Base-by-base conservation (phyloP, 1,140 invertebrate genomes). In the Drosophila oshimai region DNA sequence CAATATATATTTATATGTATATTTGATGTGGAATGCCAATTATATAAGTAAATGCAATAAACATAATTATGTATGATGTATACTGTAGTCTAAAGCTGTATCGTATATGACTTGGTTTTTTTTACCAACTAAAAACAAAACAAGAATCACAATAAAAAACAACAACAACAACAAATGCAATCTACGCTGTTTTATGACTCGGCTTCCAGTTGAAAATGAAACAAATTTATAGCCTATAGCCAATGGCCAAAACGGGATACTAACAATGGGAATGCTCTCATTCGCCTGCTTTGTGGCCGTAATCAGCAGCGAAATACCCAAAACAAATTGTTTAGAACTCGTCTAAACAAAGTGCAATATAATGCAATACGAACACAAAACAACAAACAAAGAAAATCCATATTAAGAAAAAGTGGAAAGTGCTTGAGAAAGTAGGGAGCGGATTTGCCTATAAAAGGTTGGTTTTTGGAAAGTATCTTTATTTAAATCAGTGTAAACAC, bases 1-100 rank as follows among this genome's bases (percentile, higher is more conserved):
- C 22, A 18, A 24, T 22, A 41, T 58, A 37, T 49, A 24, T 13
- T 24, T 45, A 20, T 64, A 33, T 62, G 24, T 28, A 15, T 28
- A 29, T 37, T 24, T 18, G 44, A 24, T 68, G 64, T 67, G 64
- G 39, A 67, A 68, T 68, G 64, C 64, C 64, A 68, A 68, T 68
- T 68, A 68, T 68, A 53, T 68, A 68, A 68, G 64, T 68, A 42
- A 68, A 54, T 68, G 64, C 64, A 68, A 68, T 67, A 51, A 42
- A 67, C 46, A 36, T 68, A 50, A 49, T 18, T 29, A 69, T 68
- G 42, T 45, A 65, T 50, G 37, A 50, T 29, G 46, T 69, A 36
- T 51, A 65, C 61, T 68, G 62, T 69, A 69, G 64, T 55, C 39
- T 67, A 67, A 67, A 67, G 36, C 58, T 68, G 22, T 22, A 22